A percentile compares a stretch with the other conserved stretches of the same genome.
phyloP scores from a whole-genome alignment of 2,797 vertebrate species.

The Phataginus tetradactyla region DNA sequence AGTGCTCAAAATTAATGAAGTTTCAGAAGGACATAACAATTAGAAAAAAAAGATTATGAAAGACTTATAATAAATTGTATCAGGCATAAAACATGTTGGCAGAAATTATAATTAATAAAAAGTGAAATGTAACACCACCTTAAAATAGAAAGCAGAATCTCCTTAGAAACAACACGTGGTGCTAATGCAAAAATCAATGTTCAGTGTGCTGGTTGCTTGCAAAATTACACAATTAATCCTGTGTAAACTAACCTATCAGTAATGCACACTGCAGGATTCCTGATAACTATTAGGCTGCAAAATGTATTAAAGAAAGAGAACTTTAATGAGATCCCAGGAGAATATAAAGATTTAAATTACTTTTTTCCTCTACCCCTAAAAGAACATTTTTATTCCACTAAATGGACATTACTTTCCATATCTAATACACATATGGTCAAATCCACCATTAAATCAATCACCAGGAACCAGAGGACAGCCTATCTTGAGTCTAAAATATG shows the following conservation, averaged over 20 bases:
- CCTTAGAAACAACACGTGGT: conserved; percentile 47
- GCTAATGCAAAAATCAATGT: conserved; percentile 77
- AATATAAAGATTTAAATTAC: conserved; percentile 68
- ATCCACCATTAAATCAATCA: conserved; percentile 64
- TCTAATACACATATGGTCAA: conserved; percentile 39
- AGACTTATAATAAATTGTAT: conserved; percentile 34
- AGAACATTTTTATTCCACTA: conserved; percentile 81
- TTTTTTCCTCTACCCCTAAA: conserved; percentile 49
- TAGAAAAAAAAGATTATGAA: conserved; percentile 46
- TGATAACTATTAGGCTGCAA: conserved; percentile 76
- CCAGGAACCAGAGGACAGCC: conserved; percentile 40
- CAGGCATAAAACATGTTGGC: neutral
- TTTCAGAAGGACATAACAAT: neutral
- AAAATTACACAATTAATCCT: conserved; percentile 87
- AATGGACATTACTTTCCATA: conserved; percentile 39
- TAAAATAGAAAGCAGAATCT: conserved; percentile 54
- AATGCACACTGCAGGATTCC: conserved; percentile 77
- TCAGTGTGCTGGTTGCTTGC: conserved; percentile 72
- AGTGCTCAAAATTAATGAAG: conserved; percentile 61
- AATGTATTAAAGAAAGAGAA: conserved; percentile 73
- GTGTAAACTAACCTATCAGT: conserved; percentile 85
- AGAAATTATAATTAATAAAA: conserved; percentile 60
- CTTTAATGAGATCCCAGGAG: conserved; percentile 87
- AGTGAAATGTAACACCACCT: conserved; percentile 44
- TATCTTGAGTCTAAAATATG: conserved; percentile 57